These are phyloP conservation scores for Rhyacophila evoluta DNA, from an alignment of 2,888 invertebrate genomes.

Conservation along the genomic window DNA sequence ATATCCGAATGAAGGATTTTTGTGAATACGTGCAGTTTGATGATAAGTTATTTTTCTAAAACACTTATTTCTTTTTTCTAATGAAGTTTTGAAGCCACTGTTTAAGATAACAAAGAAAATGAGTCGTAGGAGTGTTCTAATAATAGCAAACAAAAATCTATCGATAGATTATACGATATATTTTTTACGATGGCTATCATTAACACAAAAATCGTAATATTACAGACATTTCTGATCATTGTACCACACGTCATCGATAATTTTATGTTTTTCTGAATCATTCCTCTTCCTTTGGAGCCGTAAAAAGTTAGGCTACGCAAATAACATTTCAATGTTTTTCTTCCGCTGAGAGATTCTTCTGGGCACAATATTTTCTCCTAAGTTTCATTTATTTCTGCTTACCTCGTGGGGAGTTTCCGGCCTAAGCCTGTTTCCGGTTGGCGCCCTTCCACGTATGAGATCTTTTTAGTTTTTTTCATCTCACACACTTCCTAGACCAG, in stretches of 20 bases:
- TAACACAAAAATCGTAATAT: neutral
- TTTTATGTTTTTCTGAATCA: neutral
- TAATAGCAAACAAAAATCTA: too few relatives aligned
- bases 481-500: neutral
- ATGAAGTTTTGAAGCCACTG: too few relatives aligned
- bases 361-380: neutral
- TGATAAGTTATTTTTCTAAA: too few relatives aligned
- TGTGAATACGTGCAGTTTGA: too few relatives aligned
- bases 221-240: neutral
- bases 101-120: too few relatives aligned
- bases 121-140: too few relatives aligned
- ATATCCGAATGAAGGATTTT: too few relatives aligned
- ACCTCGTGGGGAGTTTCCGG: conserved; percentile 1
- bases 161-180: too few relatives aligned
- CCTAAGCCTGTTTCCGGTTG: neutral
- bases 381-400: conserved; percentile 22
- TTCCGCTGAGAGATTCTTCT: neutral
- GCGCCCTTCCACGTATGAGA: neutral
- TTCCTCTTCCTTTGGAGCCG: neutral
- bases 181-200: too few relatives aligned
- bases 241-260: neutral
- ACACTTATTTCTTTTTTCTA: too few relatives aligned
- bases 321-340: neutral
- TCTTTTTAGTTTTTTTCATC: neutral
- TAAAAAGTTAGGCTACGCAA: neutral